Evolutionary conservation across 2,113 vertebrate genomes (phyloP).

Genomic region (Forbesichthys agassizii): DNA sequence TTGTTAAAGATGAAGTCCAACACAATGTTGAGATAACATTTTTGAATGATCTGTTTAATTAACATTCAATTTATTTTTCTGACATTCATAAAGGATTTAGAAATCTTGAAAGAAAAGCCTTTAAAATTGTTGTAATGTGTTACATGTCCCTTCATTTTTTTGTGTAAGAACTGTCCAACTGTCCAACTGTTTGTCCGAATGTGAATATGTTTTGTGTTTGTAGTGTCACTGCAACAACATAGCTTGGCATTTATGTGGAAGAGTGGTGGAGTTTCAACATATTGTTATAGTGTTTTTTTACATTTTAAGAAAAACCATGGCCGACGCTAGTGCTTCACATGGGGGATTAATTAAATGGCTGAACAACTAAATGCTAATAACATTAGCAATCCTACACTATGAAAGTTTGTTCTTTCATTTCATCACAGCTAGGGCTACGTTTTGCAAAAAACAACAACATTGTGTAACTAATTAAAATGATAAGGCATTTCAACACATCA

Average conservation of each 20-base stretch:
- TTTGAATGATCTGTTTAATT: no score
- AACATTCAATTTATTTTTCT: not conserved
- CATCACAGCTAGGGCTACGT: constrained; percentile 49
- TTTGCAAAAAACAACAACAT: constrained; percentile 25
- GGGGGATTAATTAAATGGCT: constrained; percentile 44
- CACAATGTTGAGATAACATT: no score
- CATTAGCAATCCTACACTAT: constrained; percentile 32
- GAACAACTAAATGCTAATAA: constrained; percentile 50
- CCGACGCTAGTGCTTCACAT: constrained; percentile 7
- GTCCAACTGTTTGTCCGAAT: constrained; percentile 49
- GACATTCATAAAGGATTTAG: constrained; percentile 14
- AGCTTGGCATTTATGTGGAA: not conserved
- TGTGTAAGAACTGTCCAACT: constrained; percentile 60
- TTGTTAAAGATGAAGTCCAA: no score
- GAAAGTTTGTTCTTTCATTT: constrained; percentile 32
- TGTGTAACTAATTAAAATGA: constrained; percentile 47
- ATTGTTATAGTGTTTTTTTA: constrained; percentile 1
- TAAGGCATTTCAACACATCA: no score
- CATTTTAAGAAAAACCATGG: not conserved
- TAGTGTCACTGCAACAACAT: constrained; percentile 48
- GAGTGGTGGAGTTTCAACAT: constrained; percentile 28
- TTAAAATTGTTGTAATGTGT: constrained; percentile 51
- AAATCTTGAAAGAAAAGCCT: constrained; percentile 30
- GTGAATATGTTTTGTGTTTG: constrained; percentile 49
- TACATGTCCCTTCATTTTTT: constrained; percentile 48